Evolutionary conservation across 2,888 invertebrate species (phyloP).

Genomic region (Ceramica pisi): DNA sequence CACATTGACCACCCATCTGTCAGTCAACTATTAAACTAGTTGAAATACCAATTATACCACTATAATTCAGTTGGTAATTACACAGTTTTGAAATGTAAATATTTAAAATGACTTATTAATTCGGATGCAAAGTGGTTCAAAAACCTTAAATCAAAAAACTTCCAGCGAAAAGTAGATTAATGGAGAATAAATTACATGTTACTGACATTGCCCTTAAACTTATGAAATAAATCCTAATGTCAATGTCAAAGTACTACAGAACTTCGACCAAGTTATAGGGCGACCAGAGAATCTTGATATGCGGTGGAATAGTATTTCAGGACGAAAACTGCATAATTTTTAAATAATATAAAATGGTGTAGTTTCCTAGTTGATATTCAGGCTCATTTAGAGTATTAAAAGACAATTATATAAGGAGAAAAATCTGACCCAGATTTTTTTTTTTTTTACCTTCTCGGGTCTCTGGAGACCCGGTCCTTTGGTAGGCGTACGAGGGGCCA

Average conservation of each 20-base stretch:
- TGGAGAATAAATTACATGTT: conserved; percentile 57
- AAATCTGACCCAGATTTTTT: too few species aligned
- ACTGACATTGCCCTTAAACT: conserved; percentile 61
- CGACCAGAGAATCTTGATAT: conserved; percentile 15
- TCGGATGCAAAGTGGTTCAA: conserved; percentile 25
- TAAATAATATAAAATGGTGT: too few species aligned
- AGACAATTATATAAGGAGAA: too few species aligned
- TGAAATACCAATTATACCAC: neutral
- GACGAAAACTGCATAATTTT: too few species aligned
- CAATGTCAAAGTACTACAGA: conserved; percentile 54
- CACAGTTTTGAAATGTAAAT: conserved; percentile 30
- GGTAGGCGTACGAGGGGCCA: too few species aligned
- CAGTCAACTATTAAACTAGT: neutral
- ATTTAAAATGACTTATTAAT: conserved; percentile 21
- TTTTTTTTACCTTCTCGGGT: too few species aligned
- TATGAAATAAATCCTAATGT: conserved; percentile 57
- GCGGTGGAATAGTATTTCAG: neutral
- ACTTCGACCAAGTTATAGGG: conserved; percentile 25
- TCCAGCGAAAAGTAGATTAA: conserved; percentile 50
- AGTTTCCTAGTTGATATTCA: too few species aligned
- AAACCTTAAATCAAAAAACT: conserved; percentile 37
- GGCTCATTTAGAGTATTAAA: too few species aligned
- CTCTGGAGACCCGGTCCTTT: too few species aligned
- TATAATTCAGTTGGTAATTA: neutral
- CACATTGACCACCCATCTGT: neutral